Evolutionary conservation across 2,113 vertebrate genomes (phyloP), one percentile per base, ranked within the genome.

Genomic region (Uropsilus gracilis): DNA sequence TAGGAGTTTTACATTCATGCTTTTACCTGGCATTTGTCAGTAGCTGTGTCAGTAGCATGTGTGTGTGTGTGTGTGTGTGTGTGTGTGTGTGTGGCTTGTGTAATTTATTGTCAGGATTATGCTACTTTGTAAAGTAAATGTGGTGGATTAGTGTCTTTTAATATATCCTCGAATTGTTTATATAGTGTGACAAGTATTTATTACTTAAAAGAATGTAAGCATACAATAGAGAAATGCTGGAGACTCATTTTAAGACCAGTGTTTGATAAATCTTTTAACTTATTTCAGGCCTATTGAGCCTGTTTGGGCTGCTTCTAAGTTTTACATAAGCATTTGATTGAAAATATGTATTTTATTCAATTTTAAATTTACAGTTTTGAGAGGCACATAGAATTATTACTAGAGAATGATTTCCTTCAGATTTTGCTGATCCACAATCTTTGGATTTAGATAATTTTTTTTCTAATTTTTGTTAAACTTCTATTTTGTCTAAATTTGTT

Each of bases 141-240:
- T 92, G 18, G 69, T 93, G n/a, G 77, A 71, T 84, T 89, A 94
- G 42, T 83, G 13, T 71, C 61, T 80, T 86, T 76, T 39, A 86
- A n/a, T 42, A 81, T 55, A 66, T 76, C n/a, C n/a, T 93, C 44
- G 24, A 66, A 59, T 92, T 92, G 30, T 85, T 90, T 77, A 94
- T 20, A 90, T 63, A 85, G 22, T 68, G 17, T 72, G 24, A 0
- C 5, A 78, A 91, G 50, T 75, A 73, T 91, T 30, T 90, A 12
- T 95, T 91, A 91, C 61, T 91, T 89, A 61, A 84, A 92, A 87
- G 76, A 94, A 90, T 34, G 10, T 0, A 71, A 28, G 18, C 46
- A 72, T 34, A 80, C 3, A 68, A 22, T 50, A 55, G 4, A 17
- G 86, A 82, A 81, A 86, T 50, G 57, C 34, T 30, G 18, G 71